These are phyloP conservation scores for Spisula solida DNA, from an alignment of 2,888 invertebrate species.

Conservation along the genomic window DNA sequence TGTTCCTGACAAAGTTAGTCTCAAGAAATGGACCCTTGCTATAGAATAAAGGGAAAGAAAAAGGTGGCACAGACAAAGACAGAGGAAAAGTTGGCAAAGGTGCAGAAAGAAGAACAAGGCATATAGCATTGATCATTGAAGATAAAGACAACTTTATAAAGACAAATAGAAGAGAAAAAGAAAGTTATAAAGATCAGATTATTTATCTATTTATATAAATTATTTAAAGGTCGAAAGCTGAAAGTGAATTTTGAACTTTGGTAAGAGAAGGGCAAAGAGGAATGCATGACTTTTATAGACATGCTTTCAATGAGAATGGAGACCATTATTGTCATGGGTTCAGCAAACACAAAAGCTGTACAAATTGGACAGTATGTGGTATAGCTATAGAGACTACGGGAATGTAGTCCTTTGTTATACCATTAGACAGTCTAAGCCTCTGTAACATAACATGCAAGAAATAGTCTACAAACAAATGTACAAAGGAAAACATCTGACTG, in stretches of 20 bases:
- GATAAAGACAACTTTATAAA: neutral
- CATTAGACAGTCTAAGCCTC: no score
- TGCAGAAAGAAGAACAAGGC: no score
- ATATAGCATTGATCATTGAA: neutral
- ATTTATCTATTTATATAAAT: neutral
- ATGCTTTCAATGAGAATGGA: neutral
- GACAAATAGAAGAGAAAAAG: neutral
- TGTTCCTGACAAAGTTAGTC: constrained; percentile 25
- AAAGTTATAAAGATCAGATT: neutral
- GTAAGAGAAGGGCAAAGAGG: neutral
- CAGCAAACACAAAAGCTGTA: neutral
- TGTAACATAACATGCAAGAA: neutral
- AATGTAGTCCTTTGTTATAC: neutral
- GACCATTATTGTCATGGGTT: neutral
- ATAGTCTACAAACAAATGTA: neutral
- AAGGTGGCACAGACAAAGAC: neutral
- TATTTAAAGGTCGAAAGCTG: neutral
- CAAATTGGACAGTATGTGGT: neutral
- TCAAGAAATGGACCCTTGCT: neutral
- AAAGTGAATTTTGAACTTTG: neutral
- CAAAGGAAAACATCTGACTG: neutral
- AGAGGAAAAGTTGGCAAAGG: no score
- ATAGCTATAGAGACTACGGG: neutral
- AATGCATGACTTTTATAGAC: neutral
- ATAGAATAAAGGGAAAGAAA: neutral